Evolutionary conservation across 2,797 vertebrate species (phyloP).

Genomic region (Martes flavigula): DNA sequence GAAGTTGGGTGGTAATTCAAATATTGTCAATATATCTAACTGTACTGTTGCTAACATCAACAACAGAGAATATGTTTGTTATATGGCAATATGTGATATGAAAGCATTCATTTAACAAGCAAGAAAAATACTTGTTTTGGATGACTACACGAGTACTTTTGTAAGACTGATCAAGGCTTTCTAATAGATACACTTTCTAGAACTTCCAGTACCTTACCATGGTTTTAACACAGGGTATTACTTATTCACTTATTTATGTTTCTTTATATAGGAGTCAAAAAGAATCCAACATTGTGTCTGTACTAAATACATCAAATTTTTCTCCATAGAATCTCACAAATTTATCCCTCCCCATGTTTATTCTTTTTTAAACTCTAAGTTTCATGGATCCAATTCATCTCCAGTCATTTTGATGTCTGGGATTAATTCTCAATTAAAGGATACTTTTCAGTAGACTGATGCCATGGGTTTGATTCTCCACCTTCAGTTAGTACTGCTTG

Average conservation of each 20-base stretch:
- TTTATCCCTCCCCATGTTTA: not conserved
- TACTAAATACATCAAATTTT: not conserved
- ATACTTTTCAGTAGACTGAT: not conserved
- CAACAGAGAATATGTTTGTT: constrained; percentile 11
- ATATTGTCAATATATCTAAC: not conserved
- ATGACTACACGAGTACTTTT: not conserved
- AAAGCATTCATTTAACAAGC: not conserved
- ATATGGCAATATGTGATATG: not conserved
- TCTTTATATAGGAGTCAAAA: not conserved
- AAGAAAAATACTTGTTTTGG: constrained; percentile 24
- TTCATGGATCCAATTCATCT: not conserved
- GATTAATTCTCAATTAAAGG: not conserved
- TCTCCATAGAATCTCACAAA: not conserved
- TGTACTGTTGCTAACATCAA: not conserved
- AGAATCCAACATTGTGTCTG: not conserved
- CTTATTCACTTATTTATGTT: not conserved
- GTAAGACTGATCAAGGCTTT: not conserved
- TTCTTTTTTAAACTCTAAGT: not conserved
- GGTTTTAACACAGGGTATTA: not conserved
- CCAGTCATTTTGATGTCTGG: not conserved
- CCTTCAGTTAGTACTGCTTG: not conserved
- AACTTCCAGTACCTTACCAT: not conserved
- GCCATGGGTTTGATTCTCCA: not conserved
- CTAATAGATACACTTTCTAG: not conserved
- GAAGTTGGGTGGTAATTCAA: not conserved